A percentile compares a stretch with the other conserved stretches of the same genome.
Conservation (phyloP, 1,140 invertebrate species). For the Tetramorium alpestre region DNA sequence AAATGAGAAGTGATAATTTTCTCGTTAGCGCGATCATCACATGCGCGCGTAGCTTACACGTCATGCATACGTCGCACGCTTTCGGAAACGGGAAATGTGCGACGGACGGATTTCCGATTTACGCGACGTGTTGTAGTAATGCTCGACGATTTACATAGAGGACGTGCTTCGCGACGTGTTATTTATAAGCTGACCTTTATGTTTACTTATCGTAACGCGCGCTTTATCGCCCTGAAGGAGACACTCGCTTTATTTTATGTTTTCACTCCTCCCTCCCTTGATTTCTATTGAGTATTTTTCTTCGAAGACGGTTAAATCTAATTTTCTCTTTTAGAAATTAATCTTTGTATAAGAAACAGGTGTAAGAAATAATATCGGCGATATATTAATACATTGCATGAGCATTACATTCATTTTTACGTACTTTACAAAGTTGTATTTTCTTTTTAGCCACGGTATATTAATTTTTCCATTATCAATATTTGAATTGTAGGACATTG, state of each 20-base stretch:
- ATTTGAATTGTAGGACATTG: not conserved
- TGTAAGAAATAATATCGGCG: not conserved
- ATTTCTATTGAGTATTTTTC: conserved; percentile 7
- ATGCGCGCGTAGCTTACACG: conserved; percentile 11
- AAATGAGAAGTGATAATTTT: conserved; percentile 33
- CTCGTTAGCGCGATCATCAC: conserved; percentile 21
- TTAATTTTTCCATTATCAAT: not conserved
- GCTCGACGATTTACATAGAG: conserved; percentile 53
- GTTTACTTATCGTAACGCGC: conserved; percentile 57
- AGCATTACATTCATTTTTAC: not conserved
- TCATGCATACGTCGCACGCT: conserved; percentile 34
- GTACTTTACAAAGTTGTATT: not conserved
- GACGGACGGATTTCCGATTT: conserved; percentile 59
- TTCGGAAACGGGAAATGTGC: conserved; percentile 51
- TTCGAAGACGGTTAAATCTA: not conserved
- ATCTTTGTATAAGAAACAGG: not conserved
- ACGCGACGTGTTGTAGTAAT: conserved; percentile 43
- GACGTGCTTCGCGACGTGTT: conserved; percentile 49
- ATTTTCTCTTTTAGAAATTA: not conserved
- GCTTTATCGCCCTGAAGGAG: conserved; percentile 10
- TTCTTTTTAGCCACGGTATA: not conserved
- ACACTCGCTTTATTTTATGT: conserved; percentile 30
- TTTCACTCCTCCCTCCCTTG: not conserved
- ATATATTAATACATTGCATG: not conserved
- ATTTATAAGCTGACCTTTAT: conserved; percentile 60